A percentile compares a stretch with the other conserved stretches of the same genome.
Evolutionary conservation across 2,888 invertebrate species (phyloP).

Genomic region (Prenolepis imparis): DNA sequence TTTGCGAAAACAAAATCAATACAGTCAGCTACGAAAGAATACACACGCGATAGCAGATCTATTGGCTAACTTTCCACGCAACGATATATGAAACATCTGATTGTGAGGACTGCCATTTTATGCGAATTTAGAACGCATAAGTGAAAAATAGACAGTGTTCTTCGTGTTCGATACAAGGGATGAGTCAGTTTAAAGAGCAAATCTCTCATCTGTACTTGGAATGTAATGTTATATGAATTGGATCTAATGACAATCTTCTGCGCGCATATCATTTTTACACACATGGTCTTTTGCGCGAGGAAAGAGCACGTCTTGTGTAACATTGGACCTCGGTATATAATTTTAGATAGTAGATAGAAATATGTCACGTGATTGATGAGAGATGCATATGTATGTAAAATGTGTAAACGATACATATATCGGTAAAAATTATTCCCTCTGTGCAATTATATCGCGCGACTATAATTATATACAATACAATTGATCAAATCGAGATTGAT

Average conservation of each 20-base stretch:
- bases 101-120: slow-evolving; percentile 8
- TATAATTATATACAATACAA: not conserved
- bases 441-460: not conserved
- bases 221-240: slow-evolving; percentile 60
- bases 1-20: slow-evolving; percentile 12
- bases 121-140: slow-evolving; percentile 38
- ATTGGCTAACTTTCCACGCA: slow-evolving; percentile 4
- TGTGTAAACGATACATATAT: not conserved
- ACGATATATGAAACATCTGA: not conserved
- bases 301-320: slow-evolving; percentile 37
- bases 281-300: not conserved
- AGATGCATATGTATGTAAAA: not conserved
- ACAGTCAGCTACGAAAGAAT: not conserved
- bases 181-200: slow-evolving; percentile 65
- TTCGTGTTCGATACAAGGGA: slow-evolving; percentile 46
- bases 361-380: slow-evolving; percentile 14
- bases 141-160: not conserved
- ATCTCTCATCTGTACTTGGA: slow-evolving; percentile 52
- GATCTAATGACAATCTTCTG: slow-evolving; percentile 57
- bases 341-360: slow-evolving; percentile 24
- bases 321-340: not conserved
- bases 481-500: slow-evolving; percentile 2
- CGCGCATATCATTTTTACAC: slow-evolving; percentile 26
- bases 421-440: not conserved
- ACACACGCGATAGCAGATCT: slow-evolving; percentile 31